phyloP scores from a whole-genome alignment of 2,888 invertebrate species.

The Linnaemya tessellans region DNA sequence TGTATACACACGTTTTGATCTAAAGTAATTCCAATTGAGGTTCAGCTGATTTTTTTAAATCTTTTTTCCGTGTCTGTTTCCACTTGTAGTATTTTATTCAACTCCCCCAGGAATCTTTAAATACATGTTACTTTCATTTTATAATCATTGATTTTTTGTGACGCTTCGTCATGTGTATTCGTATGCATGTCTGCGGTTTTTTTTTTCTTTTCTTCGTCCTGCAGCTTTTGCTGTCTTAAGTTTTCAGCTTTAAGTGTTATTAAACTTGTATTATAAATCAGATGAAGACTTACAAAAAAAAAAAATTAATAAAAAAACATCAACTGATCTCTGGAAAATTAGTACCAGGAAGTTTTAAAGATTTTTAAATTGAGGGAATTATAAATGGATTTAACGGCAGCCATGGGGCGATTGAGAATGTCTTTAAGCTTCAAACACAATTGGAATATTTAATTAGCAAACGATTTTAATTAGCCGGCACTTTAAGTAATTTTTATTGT shows the following conservation, averaged over 20 bases:
- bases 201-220: constrained; percentile 18
- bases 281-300: constrained; percentile 8
- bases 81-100: constrained; percentile 68
- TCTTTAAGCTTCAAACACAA: constrained; percentile 1
- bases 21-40: constrained; percentile 54
- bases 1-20: constrained; percentile 62
- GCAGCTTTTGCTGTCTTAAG: constrained; percentile 28
- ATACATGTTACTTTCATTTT: constrained; percentile 72
- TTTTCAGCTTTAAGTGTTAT: constrained; percentile 72
- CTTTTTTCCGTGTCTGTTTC: constrained; percentile 53
- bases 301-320: neutral
- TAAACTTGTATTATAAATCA: constrained; percentile 71
- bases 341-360: constrained; percentile 69
- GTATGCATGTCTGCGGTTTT: constrained; percentile 47
- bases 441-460: constrained; percentile 40
- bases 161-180: constrained; percentile 64
- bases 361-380: constrained; percentile 62
- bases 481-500: neutral
- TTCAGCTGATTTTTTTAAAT: constrained; percentile 20
- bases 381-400: constrained; percentile 50
- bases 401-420: neutral
- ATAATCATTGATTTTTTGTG: constrained; percentile 67
- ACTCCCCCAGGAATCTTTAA: constrained; percentile 73
- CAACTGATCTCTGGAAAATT: constrained; percentile 70
- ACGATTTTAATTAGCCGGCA: neutral